These are phyloP conservation scores for Tragulus kanchil DNA, from an alignment of 2,113 vertebrate genomes.

Conservation along the genomic window DNA sequence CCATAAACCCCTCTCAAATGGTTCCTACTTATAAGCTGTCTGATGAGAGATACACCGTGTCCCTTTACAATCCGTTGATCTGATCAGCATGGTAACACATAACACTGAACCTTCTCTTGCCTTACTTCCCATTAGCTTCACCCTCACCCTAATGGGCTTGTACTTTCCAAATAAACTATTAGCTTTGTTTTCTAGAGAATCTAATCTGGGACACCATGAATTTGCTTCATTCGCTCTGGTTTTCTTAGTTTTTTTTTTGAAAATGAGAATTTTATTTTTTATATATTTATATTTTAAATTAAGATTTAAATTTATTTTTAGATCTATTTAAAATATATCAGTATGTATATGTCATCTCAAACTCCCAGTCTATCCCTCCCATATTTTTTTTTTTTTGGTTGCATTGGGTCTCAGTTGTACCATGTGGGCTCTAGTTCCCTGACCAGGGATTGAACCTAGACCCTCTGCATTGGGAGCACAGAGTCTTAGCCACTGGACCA, in stretches of 20 bases:
- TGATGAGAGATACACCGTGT: accelerated
- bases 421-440: too few relatives aligned
- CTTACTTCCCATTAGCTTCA: not conserved
- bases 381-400: not conserved
- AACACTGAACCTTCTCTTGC: not conserved
- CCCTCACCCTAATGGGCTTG: not conserved
- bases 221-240: not conserved
- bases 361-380: not conserved
- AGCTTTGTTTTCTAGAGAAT: not conserved
- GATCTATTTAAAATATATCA: not conserved
- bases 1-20: not conserved
- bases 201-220: not conserved
- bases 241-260: not conserved
- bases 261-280: not conserved
- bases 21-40: not conserved
- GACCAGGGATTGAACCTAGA: too few relatives aligned
- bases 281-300: not conserved
- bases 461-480: too few relatives aligned
- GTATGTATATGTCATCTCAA: not conserved
- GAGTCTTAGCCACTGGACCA: too few relatives aligned
- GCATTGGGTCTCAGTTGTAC: too few relatives aligned
- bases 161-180: not conserved
- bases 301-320: not conserved
- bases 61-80: accelerated
- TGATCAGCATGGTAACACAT: accelerated